phyloP scores from a whole-genome alignment of 2,797 vertebrate genomes.

The Loris lydekkerianus region DNA sequence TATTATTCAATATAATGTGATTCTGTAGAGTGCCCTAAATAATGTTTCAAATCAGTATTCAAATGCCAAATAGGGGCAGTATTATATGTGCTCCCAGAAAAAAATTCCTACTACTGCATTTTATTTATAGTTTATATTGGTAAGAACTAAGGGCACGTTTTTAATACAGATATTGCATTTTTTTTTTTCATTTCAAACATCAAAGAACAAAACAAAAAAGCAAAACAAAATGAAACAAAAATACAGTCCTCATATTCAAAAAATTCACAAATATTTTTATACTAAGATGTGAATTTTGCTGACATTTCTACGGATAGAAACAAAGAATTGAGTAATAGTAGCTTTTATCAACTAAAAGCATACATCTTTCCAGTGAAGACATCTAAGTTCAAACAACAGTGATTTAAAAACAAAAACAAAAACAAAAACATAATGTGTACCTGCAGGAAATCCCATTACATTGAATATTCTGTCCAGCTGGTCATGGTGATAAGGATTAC shows the following conservation, averaged over 20 bases:
- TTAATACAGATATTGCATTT: slow-evolving; percentile 40
- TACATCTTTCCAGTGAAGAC: slow-evolving; percentile 72
- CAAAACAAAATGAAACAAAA: slow-evolving; percentile 76
- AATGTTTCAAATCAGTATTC: slow-evolving; percentile 26
- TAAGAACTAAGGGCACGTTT: slow-evolving; percentile 56
- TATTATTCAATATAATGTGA: slow-evolving; percentile 31
- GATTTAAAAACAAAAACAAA: slow-evolving; percentile 81
- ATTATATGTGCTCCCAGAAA: slow-evolving; percentile 30
- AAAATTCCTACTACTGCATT: slow-evolving; percentile 7
- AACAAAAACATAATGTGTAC: slow-evolving; percentile 89
- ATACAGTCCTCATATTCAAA: slow-evolving; percentile 52
- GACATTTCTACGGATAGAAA: slow-evolving; percentile 58
- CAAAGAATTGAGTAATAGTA: slow-evolving; percentile 51
- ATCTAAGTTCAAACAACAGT: slow-evolving; percentile 84
- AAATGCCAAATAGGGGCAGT: not conserved
- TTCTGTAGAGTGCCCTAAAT: not conserved
- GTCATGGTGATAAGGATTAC: slow-evolving; percentile 99
- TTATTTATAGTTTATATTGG: slow-evolving; percentile 33
- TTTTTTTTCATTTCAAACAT: slow-evolving; percentile 62
- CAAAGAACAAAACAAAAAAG: slow-evolving; percentile 74
- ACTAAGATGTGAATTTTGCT: slow-evolving; percentile 63
- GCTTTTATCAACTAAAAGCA: slow-evolving; percentile 70
- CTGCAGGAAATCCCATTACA: slow-evolving; percentile 99
- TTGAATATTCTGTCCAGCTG: slow-evolving; percentile 99
- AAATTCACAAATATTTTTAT: slow-evolving; percentile 62